Percentiles rank a stretch among this genome's conserved stretches.
phyloP scores from a whole-genome alignment of 2,113 vertebrate species.

The Cyanoliseus patagonus region DNA sequence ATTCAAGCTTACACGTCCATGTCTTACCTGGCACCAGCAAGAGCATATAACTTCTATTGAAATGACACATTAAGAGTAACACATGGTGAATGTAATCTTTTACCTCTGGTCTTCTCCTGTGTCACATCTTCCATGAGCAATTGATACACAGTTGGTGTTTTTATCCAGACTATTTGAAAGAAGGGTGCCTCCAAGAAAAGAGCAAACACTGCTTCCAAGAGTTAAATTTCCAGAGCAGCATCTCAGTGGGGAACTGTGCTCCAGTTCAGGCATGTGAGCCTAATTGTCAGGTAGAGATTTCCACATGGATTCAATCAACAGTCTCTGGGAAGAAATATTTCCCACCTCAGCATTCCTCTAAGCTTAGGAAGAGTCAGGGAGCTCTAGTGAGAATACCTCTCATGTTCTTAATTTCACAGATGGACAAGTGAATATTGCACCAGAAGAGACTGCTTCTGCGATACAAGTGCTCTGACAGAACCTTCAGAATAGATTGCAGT shows the following conservation, averaged over 20 bases:
- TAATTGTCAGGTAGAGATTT: not conserved
- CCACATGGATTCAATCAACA: not conserved
- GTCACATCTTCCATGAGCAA: not conserved
- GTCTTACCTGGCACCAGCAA: not conserved
- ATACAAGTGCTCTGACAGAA: not conserved
- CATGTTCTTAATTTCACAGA: constrained; percentile 23
- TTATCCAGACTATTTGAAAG: not conserved
- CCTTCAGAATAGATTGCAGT: not conserved
- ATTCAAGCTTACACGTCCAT: not conserved
- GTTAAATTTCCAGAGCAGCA: not conserved
- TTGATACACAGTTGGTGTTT: not conserved
- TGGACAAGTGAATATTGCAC: not conserved
- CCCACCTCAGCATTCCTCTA: not conserved
- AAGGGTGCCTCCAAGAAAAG: not conserved
- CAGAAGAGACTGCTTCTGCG: constrained; percentile 10
- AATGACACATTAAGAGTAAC: not conserved
- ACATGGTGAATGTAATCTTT: not conserved
- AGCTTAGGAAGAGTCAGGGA: not conserved
- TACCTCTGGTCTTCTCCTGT: not conserved
- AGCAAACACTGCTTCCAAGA: not conserved
- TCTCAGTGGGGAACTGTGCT: not conserved
- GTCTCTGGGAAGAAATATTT: not conserved
- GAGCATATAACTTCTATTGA: not conserved
- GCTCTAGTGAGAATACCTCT: not conserved
- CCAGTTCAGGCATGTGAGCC: not conserved